Base-by-base conservation (phyloP, 2,888 invertebrate genomes). In the Schrankia costaestrigalis region DNA sequence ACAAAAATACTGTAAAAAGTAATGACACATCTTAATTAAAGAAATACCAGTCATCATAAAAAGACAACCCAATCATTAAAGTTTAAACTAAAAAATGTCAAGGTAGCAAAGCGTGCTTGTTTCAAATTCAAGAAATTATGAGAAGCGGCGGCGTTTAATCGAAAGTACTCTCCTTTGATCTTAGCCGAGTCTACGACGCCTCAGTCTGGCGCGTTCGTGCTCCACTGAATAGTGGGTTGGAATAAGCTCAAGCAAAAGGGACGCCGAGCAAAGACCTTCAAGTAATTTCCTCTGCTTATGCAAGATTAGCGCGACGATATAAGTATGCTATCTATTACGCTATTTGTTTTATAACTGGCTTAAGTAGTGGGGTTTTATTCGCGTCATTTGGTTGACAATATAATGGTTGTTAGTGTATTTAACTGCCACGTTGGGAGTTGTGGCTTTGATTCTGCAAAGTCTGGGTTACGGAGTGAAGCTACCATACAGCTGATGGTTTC, bases 101-200 rank as follows among this genome's bases (percentile, higher is more conserved):
- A 57, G 52, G 58, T 47, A 57, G 49, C 52, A 37, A 36, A 59
- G 57, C 62, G 52, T 58, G 57, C 49, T 35, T 35, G 35, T 56
- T 52, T 56, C 48, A 56, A 59, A 59, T 63, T 63, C 55, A 62
- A 61, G 57, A 60, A 66, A 65, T 64, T 65, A 67, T 66, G 56
- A 64, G 45, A 42, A 65, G 52, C 56, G 55, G 42, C 52, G 52
- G 52, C 62, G 62, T 68, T 67, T 70, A 67, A 71, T 70, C 61
- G 62, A 66, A 69, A 69, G 63, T 67, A 60, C 59, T 63, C 56
- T 56, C 50, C 56, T 70, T 66, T 68, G 69, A 70, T 71, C 64
- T 67, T 63, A 62, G 66, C 56, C 46, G 59, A 55, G 64, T 50
- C 60, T 56, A 43, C 46, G 50, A 58, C 53, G 60, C 41, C 58